Evolutionary conservation across 2,113 vertebrate genomes (phyloP), one percentile per base, ranked within the genome.

Genomic region (Harpagus bidentatus): DNA sequence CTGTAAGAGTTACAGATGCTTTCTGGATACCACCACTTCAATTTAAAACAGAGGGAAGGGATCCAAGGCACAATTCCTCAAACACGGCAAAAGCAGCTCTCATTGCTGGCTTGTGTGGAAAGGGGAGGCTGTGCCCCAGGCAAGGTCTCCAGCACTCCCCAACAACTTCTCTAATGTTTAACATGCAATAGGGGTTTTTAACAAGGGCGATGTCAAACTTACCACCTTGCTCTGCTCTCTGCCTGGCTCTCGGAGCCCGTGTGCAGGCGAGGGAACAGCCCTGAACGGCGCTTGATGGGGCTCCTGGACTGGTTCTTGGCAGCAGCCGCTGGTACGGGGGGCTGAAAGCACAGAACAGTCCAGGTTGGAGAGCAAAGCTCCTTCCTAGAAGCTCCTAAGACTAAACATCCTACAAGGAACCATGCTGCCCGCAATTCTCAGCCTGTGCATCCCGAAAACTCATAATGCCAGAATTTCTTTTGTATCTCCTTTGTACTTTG

Each of bases 221-320:
- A 99, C 99, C 99, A 98, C 95, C 99, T 97, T 1, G 95, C 96
- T 96, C 98, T 98, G 96, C 98, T 97, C 63, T 99, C 99, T 0
- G 91, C 97, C 89, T 98, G 99, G 82, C 98, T 98, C 94, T 99
- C 99, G 0, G 99, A 97, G 5, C 98, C 98, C 0, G 99, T 99
- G 97, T 99, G 99, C 95, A 99, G 98, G 31, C 99, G 99, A 20
- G 99, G 99, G 69, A 99, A 99, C 50, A 99, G 98, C 43, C 99
- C 99, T 0, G 99, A 99, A 0, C 99, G 98, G 47, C 99, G 97
- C 97, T 99, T 99, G 97, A 99, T 99, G 7, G 99, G 99, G 79
- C 99, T 99, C 96, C 99, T 98, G 6, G 99, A 98, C 36, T 99
- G 99, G 96, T 98, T 99, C 94, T 99, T 99, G 31, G 97, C 94